Evolutionary conservation across 2,113 vertebrate genomes (phyloP).

Genomic region (Romanogobio albipinnatus): DNA sequence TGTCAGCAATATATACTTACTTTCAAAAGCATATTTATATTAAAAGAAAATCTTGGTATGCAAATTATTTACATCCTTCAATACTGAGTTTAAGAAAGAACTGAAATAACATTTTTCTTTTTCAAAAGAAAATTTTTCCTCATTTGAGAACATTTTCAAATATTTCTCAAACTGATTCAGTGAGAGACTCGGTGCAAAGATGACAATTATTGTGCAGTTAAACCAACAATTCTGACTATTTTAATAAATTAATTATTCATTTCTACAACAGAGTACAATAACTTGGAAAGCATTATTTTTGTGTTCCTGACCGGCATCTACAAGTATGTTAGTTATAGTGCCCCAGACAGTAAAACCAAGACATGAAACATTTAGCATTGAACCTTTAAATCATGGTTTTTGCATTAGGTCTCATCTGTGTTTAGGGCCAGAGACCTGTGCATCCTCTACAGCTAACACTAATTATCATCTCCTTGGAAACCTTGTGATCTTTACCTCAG

Average conservation of each 20-base stretch:
- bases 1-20: neutral
- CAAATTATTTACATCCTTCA: neutral
- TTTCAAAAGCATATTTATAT: neutral
- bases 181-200: neutral
- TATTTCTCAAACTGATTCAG: neutral
- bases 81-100: neutral
- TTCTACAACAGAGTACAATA: neutral
- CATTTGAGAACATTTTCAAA: neutral
- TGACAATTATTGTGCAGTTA: neutral
- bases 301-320: neutral
- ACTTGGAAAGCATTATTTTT: neutral
- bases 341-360: neutral
- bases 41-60: neutral
- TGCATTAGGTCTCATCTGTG: slow-evolving; percentile 22
- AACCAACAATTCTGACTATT: neutral
- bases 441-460: slow-evolving; percentile 12
- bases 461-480: slow-evolving; percentile 51
- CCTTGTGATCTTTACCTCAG: slow-evolving; percentile 37
- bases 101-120: neutral
- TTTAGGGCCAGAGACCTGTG: neutral
- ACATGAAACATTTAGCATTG: neutral
- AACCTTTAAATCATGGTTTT: slow-evolving; percentile 1
- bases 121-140: neutral
- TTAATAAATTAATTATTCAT: slow-evolving; percentile 9
- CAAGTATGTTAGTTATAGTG: neutral